Percentiles rank a stretch among this genome's conserved stretches.
phyloP scores from a whole-genome alignment of 2,113 vertebrate genomes.

The Arizona elegans region DNA sequence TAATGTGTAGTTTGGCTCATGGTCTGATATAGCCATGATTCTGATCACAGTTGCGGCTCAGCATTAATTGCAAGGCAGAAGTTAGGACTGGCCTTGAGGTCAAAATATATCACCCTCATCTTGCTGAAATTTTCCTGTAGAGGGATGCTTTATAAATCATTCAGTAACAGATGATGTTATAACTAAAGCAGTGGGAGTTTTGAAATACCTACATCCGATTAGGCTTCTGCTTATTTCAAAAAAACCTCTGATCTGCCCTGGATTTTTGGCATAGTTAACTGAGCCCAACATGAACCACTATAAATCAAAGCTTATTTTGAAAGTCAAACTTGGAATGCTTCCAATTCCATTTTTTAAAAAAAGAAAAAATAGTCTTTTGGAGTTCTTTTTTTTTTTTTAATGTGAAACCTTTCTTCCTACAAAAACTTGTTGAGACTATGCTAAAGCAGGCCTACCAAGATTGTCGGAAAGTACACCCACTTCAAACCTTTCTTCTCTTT shows the following conservation, averaged over 20 bases:
- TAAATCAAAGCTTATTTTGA: conserved; percentile 78
- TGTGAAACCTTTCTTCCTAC: conserved; percentile 17
- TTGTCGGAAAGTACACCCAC: conserved; percentile 32
- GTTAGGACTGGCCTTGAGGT: conserved; percentile 57
- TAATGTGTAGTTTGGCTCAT: neutral
- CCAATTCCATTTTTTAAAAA: conserved; percentile 64
- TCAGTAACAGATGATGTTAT: conserved; percentile 80
- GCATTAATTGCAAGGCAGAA: conserved; percentile 22
- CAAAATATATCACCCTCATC: conserved; percentile 59
- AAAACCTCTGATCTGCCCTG: conserved; percentile 78
- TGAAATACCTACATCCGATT: conserved; percentile 80
- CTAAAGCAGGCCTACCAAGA: conserved; percentile 37
- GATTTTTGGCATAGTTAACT: conserved; percentile 79
- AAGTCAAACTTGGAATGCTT: conserved; percentile 76
- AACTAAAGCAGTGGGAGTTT: conserved; percentile 80
- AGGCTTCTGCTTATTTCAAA: conserved; percentile 79
- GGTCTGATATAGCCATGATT: conserved; percentile 1
- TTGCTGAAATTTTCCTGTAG: conserved; percentile 57
- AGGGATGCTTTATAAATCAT: conserved; percentile 78
- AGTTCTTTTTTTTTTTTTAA: conserved; percentile 42
- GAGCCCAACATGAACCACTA: conserved; percentile 75
- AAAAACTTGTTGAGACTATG: conserved; percentile 40
- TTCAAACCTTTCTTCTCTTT: conserved; percentile 27
- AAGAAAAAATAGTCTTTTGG: conserved; percentile 67
- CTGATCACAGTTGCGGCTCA: conserved; percentile 19